Evolutionary conservation across 2,113 vertebrate species (phyloP).

Genomic region (Psittacara wagleri): DNA sequence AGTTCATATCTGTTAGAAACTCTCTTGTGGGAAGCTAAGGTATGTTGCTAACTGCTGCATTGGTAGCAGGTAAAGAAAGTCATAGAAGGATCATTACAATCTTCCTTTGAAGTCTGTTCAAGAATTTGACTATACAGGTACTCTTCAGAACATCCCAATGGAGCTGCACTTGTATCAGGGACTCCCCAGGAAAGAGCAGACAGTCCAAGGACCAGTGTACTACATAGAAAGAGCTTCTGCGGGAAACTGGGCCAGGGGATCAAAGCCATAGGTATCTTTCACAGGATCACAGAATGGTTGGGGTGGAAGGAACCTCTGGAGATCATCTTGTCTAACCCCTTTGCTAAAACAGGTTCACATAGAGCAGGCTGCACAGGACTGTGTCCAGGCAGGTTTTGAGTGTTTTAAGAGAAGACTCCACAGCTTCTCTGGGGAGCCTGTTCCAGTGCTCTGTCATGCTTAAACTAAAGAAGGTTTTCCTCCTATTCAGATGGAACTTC

Average conservation of each 20-base stretch:
- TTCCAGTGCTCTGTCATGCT: background rate
- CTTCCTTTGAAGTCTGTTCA: background rate
- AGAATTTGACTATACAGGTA: background rate
- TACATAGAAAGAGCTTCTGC: background rate
- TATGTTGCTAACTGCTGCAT: background rate
- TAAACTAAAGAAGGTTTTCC: background rate
- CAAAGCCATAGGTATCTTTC: background rate
- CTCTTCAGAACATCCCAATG: background rate
- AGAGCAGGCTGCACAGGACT: background rate
- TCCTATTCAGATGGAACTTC: background rate
- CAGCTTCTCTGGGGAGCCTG: background rate
- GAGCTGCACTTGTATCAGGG: background rate
- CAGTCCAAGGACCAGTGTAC: rapidly evolving
- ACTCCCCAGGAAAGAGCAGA: background rate
- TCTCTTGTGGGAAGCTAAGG: background rate
- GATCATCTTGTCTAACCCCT: background rate
- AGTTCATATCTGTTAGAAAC: background rate
- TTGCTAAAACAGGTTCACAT: background rate
- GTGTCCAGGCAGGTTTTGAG: background rate
- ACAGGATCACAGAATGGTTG: background rate
- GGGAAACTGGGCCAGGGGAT: background rate
- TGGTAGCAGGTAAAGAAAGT: background rate
- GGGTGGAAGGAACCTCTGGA: background rate
- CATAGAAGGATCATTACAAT: background rate
- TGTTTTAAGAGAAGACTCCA: background rate